Conservation (phyloP, 2,113 vertebrate genomes). For the Ahaetulla prasina region DNA sequence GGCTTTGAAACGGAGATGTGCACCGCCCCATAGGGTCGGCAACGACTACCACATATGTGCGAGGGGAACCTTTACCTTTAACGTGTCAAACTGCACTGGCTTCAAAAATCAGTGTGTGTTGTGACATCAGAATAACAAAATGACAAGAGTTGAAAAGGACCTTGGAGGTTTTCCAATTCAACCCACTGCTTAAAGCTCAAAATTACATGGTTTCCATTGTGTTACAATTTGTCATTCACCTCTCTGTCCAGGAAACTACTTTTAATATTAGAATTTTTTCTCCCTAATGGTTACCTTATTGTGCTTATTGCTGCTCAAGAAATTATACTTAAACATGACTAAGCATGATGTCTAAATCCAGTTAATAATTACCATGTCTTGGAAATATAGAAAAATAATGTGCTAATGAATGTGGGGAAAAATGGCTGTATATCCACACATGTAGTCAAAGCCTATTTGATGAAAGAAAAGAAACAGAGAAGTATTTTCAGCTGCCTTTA, state of each 20-base stretch:
- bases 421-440: not conserved
- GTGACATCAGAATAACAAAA: not conserved
- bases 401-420: not conserved
- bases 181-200: not conserved
- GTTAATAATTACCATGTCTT: not conserved
- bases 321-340: not conserved
- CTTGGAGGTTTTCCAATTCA: no score
- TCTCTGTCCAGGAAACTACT: not conserved
- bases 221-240: not conserved
- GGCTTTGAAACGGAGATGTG: no score
- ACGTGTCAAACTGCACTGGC: no score
- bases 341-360: not conserved
- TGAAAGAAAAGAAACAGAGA: not conserved
- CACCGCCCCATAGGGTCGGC: no score
- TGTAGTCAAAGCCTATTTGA: not conserved
- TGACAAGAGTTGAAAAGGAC: no score
- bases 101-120: not conserved
- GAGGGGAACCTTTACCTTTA: no score
- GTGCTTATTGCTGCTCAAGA: not conserved
- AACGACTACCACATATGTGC: no score
- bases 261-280: not conserved
- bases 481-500: not conserved
- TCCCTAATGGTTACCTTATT: not conserved
- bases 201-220: not conserved
- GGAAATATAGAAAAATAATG: not conserved